A percentile compares a stretch with the other conserved stretches of the same genome.
These are phyloP conservation scores for Enteromius afrohamiltoni DNA, from an alignment of 2,797 vertebrate species.

Conservation along the genomic window DNA sequence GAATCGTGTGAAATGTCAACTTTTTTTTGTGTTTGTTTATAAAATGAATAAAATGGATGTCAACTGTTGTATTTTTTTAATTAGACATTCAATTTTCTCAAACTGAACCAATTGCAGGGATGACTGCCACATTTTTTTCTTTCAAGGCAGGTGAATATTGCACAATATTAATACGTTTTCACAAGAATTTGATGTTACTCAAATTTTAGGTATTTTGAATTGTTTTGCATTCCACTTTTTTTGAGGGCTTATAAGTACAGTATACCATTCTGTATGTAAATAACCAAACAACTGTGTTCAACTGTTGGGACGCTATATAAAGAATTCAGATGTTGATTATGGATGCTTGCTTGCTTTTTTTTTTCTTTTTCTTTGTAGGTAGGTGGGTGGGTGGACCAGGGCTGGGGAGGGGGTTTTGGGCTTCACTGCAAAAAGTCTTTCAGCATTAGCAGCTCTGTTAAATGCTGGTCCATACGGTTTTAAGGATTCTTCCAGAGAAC, in stretches of 20 bases:
- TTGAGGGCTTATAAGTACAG: conserved; percentile 67
- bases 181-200: conserved; percentile 70
- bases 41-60: conserved; percentile 70
- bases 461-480: conserved; percentile 62
- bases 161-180: conserved; percentile 83
- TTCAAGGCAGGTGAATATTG: conserved; percentile 88
- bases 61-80: conserved; percentile 77
- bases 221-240: conserved; percentile 79
- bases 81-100: conserved; percentile 77
- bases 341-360: conserved; percentile 67
- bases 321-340: conserved; percentile 70
- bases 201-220: conserved; percentile 69
- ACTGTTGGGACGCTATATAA: conserved; percentile 78
- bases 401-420: background rate
- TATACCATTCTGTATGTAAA: conserved; percentile 74
- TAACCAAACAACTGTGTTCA: conserved; percentile 75
- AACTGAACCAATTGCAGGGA: conserved; percentile 90
- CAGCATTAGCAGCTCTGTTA: conserved; percentile 66
- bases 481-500: conserved; percentile 66
- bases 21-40: conserved; percentile 65
- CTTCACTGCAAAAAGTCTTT: conserved; percentile 58
- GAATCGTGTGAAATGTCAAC: conserved; percentile 65
- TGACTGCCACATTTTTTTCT: conserved; percentile 85
- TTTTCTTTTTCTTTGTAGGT: conserved; percentile 57
- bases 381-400: conserved; percentile 6